Evolutionary conservation across 2,113 vertebrate species (phyloP), one percentile per base, ranked within the genome.

Genomic region (Ploceus nigricollis): DNA sequence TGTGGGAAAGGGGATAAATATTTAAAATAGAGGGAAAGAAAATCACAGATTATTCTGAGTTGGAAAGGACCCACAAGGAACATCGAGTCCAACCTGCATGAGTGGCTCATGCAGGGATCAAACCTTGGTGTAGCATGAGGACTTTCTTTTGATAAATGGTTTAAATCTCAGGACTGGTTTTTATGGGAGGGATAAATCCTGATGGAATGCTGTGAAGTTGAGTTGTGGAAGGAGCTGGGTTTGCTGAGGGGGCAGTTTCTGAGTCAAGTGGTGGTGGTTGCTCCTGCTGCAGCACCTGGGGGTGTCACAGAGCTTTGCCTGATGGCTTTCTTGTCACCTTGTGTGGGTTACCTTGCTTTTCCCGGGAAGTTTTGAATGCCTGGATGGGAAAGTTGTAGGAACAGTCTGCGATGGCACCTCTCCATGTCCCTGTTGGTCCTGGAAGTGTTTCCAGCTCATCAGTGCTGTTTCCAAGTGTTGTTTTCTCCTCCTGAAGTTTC

Each of bases 121-220:
- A 20, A 44, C 40, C 33, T 27, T 33, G 51, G 22, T 39, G 27
- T 33, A 19, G 11, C 15, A 23, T 1, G 28, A 79, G 11, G 39
- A 16, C 13, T 33, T 47, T 13, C 23, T n/a, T 60, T 45, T 31
- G 11, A 10, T n/a, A 6, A 84, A 83, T 35, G 8, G 9, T 27
- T 54, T 6, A 3, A 60, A 19, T 77, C 20, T 68, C 9, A 4
- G 44, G 9, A 3, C 39, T n/a, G 13, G 9, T 25, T 68, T 47
- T 30, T 68, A 44, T 39, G 27, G 8, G 37, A 72, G 44, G 77
- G 53, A 21, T 11, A 30, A 76, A 24, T 61, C 40, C 82, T 31
- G n/a, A 10, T 57, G 69, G 60, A 58, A 78, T 90, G 8, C 33
- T 15, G 3, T 0, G 2, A 4, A 13, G 11, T 0, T 25, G 63